Conservation (phyloP, 2,797 vertebrate genomes). For the Muscicapa striata region DNA sequence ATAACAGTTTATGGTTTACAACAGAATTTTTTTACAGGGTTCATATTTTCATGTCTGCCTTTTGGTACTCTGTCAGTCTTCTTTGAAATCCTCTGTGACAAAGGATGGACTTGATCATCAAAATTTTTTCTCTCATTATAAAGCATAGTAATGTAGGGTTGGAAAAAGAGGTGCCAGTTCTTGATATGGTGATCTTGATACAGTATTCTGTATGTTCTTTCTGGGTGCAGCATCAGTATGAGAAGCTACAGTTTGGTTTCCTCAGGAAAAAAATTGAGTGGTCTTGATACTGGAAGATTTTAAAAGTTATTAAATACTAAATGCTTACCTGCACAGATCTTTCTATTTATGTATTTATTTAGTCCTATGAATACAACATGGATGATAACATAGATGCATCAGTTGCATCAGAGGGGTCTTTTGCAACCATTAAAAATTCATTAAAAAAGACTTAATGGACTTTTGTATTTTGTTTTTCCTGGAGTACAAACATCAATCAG, state of each 20-base stretch:
- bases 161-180: neutral
- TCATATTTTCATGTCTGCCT: neutral
- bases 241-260: neutral
- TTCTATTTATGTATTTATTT: neutral
- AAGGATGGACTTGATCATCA: neutral
- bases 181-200: neutral
- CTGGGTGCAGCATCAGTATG: neutral
- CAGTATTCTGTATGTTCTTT: neutral
- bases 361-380: neutral
- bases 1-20: neutral
- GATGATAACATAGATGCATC: neutral
- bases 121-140: neutral
- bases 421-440: neutral
- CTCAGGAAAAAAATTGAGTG: fast-evolving
- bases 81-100: neutral
- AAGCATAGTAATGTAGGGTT: neutral
- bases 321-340: neutral
- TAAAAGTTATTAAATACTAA: neutral
- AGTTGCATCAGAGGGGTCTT: neutral
- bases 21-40: neutral
- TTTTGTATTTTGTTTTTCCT: neutral
- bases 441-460: neutral
- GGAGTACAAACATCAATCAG: neutral
- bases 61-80: neutral
- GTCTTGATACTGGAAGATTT: neutral